These are phyloP conservation scores for Aurelia aurita DNA, from an alignment of 30 jellyfish, hydroid and myxozoan genomes.

Conservation along the genomic window DNA sequence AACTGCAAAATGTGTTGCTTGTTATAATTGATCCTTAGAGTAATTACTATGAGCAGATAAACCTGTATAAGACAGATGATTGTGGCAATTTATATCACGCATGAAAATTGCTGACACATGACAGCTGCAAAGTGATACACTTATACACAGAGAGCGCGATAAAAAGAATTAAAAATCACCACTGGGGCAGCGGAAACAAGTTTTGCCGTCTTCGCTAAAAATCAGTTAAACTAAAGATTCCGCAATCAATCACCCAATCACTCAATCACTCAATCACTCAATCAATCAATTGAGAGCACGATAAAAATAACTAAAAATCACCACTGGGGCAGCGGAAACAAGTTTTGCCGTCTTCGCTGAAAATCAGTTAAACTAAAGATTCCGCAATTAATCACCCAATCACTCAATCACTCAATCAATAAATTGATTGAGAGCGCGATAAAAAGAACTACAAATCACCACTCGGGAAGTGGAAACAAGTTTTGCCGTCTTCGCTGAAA, in stretches of 20 bases:
- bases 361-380: not conserved
- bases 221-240: not conserved
- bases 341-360: not conserved
- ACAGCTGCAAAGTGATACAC: not conserved
- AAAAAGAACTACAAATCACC: not conserved
- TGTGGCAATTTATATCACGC: no score
- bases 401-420: no score
- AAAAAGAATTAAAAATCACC: not conserved
- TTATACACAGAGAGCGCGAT: no score
- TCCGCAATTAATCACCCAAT: not conserved
- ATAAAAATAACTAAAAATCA: not conserved
- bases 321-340: not conserved
- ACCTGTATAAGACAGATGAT: no score
- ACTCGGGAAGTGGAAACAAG: not conserved
- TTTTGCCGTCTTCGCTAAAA: not conserved
- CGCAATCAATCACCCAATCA: no score
- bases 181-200: not conserved
- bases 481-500: not conserved
- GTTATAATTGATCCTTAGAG: no score
- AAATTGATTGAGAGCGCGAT: no score
- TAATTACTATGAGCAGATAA: no score
- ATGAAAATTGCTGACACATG: no score
- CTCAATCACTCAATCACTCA: no score
- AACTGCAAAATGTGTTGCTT: no score
- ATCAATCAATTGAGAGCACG: no score